Percentiles rank a stretch among this genome's conserved stretches.
Conservation (phyloP, 2,888 invertebrate genomes). For the Amblyjoppa fuscipennis region DNA sequence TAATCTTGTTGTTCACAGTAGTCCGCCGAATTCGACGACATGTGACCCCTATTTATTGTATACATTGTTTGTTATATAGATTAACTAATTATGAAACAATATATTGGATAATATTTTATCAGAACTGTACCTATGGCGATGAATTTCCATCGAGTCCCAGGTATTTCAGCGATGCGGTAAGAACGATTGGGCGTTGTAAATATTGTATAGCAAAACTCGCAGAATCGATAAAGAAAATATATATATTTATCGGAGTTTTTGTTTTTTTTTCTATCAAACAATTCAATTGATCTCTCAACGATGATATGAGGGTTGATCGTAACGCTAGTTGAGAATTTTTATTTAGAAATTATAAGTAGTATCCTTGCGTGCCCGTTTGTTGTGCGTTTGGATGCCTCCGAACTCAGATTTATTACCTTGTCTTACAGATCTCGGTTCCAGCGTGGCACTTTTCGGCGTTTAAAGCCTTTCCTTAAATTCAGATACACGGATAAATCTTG, state of each 20-base stretch:
- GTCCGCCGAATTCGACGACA: conserved; percentile 32
- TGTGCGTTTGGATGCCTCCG: conserved; percentile 31
- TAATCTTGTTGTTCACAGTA: conserved; percentile 31
- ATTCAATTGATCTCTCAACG: conserved; percentile 15
- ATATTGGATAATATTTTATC: conserved; percentile 51
- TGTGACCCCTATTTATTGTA: conserved; percentile 57
- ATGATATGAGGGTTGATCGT: background rate
- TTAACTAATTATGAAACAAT: conserved; percentile 43
- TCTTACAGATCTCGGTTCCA: background rate
- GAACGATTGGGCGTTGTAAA: conserved; percentile 37
- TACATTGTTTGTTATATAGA: conserved; percentile 54
- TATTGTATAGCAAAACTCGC: conserved; percentile 54
- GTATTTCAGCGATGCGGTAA: conserved; percentile 1
- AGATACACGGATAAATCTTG: background rate
- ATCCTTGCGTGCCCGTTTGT: background rate
- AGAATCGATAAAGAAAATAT: conserved; percentile 59
- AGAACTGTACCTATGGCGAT: conserved; percentile 25
- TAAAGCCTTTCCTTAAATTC: background rate
- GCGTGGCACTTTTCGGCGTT: background rate
- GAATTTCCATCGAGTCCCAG: conserved; percentile 14
- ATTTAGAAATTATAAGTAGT: background rate
- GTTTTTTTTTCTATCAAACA: conserved; percentile 34
- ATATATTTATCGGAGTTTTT: conserved; percentile 56
- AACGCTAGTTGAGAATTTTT: conserved; percentile 9
- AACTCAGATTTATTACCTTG: background rate